These are phyloP conservation scores for Elephantulus edwardii DNA, from an alignment of 2,113 vertebrate genomes.

Conservation along the genomic window DNA sequence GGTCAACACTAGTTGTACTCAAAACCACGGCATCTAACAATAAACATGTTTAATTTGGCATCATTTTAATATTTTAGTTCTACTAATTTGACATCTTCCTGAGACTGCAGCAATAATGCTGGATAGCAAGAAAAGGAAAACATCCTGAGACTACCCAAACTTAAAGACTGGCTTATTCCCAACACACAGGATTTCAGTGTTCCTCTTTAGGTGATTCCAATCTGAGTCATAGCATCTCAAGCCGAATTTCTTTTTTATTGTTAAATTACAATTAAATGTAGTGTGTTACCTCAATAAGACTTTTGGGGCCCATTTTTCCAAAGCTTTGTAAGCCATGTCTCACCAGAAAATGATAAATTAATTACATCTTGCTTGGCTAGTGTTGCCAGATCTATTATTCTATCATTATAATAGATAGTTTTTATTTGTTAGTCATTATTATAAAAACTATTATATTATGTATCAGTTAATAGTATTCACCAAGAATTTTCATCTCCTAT, in stretches of 20 bases:
- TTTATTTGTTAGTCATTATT: background rate
- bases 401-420: background rate
- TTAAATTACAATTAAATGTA: background rate
- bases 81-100: background rate
- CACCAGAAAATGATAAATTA: background rate
- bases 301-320: background rate
- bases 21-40: no score
- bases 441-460: conserved; percentile 1
- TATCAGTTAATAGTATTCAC: conserved; percentile 32
- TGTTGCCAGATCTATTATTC: background rate
- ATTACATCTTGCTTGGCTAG: background rate
- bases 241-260: background rate
- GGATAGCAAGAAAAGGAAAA: background rate
- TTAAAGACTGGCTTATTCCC: background rate
- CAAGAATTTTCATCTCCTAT: conserved; percentile 14
- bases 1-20: no score
- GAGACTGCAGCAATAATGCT: background rate
- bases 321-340: background rate
- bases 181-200: background rate
- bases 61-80: background rate
- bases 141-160: background rate
- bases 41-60: background rate
- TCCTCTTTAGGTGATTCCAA: background rate
- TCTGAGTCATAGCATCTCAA: background rate
- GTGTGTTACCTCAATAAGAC: background rate